Base-by-base conservation (phyloP, 92 coral and sea anemone genomes). In the Bergia sp. region DNA sequence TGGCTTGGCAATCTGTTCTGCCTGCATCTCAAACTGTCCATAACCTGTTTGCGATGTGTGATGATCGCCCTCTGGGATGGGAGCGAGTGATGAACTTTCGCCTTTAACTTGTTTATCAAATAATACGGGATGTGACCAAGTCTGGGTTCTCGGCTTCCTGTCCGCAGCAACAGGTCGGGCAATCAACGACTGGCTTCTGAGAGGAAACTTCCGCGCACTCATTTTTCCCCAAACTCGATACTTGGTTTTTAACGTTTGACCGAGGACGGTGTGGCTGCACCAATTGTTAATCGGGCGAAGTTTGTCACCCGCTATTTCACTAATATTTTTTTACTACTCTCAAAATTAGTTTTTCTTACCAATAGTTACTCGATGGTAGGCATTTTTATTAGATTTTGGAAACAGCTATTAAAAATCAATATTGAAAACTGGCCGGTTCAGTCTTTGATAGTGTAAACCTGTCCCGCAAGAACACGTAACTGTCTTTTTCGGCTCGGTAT, bases 1-100 rank as follows among this genome's bases (percentile, higher is more conserved):
- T 20, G 42, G 75, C 57, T 86, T 85, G 23, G 88, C 37, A 37
- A 76, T 43, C 11, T 89, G 80, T 64, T 77, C 71, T 36, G 88
- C 92, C 2, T 2, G 15, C 10, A 2, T 10, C 37, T 4, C 50
- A 39, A 3, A 80, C 4, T 61, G 37, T 73, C 8, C 41, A 50
- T 36, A 36, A 11, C 20, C 65, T 29, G 43, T 36, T 67, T 71
- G 67, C 43, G 65, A 29, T 1, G n/a, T 73, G 40, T 65, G 66
- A 7, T 49, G 44, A 23, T 84, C 79, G 39, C 43, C 37, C 42
- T 84, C 87, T 29, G 78, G 87, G 39, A 84, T 84, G 66, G 87
- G 87, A 20, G 58, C 77, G 71, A 84, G 87, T 15, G 65, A 36
- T 36, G 87, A 55, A 42, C 85, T 44, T 29, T 84, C 87, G 3